Evolutionary conservation across 2,888 invertebrate species (phyloP), one percentile per base, ranked within the genome.

Genomic region (Dryococelus australis): DNA sequence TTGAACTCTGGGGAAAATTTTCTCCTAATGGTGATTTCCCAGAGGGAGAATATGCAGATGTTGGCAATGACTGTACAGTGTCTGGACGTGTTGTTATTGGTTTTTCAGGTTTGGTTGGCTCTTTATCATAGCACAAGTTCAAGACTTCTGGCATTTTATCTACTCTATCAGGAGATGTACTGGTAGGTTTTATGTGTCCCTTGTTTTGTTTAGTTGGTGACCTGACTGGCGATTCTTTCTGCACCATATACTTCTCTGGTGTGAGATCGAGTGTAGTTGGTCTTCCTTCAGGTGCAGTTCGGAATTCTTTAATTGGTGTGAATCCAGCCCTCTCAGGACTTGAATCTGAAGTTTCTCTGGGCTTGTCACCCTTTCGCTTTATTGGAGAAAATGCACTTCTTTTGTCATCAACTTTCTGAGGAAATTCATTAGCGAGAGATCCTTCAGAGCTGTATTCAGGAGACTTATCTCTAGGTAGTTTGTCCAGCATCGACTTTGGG

Each of bases 371-470:
- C 4, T 86, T 85, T 13, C 53, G 79, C 20, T 86, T 79, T 27
- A 53, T 65, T 47, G 86, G 89, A n/a, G 88, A 35, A 83, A 83
- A 83, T 24, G 83, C 83, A 83, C 83, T 83, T 83, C n/a, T 83
- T 83, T 83, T n/a, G 35, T 28, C 83, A 8, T 28, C 43, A 28
- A 20, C 20, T 83, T 83, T 83, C 20, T 28, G 43, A 20, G 83
- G 88, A 3, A 91, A 81, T 88, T 91, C 91, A 84, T 89, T 90
- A 9, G 89, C 90, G 13, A 91, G 89, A 16, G 91, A 91, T 0
- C 91, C 91, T 88, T 91, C 91, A 12, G 91, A 91, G 86, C 91
- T 91, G 87, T 91, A 91, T 85, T 90, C 91, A 12, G 91, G 91
- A 24, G 91, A 91, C 84, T 90, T 90, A 84, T 90, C 90, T 88